A percentile compares a stretch with the other conserved stretches of the same genome.
phyloP scores from a whole-genome alignment of 2,797 vertebrate genomes.

The Hypotaenidia philippensis region DNA sequence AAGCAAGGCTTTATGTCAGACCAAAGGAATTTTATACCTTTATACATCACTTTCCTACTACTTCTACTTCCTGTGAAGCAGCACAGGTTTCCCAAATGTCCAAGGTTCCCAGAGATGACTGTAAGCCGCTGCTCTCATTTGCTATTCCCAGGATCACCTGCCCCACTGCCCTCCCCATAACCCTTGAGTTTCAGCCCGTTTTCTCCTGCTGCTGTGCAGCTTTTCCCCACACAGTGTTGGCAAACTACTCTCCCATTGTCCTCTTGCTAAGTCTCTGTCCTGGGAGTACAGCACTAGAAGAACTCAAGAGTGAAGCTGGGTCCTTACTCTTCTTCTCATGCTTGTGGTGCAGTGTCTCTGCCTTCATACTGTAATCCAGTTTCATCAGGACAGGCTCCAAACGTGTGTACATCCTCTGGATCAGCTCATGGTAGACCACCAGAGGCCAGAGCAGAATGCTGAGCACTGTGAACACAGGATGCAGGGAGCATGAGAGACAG shows the following conservation, averaged over 20 bases:
- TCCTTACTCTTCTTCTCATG: conserved; percentile 96
- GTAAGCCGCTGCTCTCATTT: not conserved
- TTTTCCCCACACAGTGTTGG: not conserved
- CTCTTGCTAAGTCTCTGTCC: not conserved
- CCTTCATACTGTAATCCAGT: conserved; percentile 99
- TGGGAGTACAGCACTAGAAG: not conserved
- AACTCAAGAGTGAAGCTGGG: not conserved
- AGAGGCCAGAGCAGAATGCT: conserved; percentile 97
- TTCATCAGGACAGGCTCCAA: conserved; percentile 98
- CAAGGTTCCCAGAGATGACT: not conserved
- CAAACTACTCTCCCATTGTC: not conserved
- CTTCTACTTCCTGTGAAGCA: not conserved
- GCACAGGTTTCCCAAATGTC: not conserved
- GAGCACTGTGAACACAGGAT: conserved; percentile 82
- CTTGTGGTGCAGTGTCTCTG: conserved; percentile 87
- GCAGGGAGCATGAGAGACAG: not conserved
- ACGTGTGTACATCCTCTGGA: conserved; percentile 98
- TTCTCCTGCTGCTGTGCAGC: not conserved
- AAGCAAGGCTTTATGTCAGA: not conserved
- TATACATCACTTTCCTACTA: not conserved
- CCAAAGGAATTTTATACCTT: not conserved
- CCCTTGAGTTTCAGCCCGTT: not conserved
- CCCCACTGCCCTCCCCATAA: not conserved
- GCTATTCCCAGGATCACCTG: not conserved
- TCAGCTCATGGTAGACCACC: conserved; percentile 97